Conservation (phyloP, 2,888 invertebrate genomes). For the Clunio marinus region DNA sequence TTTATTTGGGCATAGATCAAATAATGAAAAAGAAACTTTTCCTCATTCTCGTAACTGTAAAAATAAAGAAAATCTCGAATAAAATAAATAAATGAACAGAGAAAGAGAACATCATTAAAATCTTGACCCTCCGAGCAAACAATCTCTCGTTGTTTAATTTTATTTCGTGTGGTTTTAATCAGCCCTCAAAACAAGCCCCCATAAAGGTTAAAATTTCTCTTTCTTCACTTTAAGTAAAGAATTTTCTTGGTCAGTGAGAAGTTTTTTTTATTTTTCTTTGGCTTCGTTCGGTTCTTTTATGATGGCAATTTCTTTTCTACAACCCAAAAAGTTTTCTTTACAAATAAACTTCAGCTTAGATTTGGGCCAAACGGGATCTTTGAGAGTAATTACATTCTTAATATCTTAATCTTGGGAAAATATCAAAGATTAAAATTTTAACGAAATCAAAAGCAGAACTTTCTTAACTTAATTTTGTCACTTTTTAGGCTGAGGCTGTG, state of each 20-base stretch:
- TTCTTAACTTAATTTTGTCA: too few species aligned
- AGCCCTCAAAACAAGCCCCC: background rate
- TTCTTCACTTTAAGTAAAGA: background rate
- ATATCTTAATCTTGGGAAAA: too few species aligned
- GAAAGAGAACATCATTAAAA: constrained; percentile 18
- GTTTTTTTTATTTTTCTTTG: constrained; percentile 7
- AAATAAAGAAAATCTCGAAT: background rate
- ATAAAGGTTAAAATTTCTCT: constrained; percentile 27
- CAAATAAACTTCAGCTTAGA: too few species aligned
- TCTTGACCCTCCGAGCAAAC: background rate
- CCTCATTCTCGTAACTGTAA: background rate
- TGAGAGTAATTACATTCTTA: too few species aligned
- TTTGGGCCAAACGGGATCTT: too few species aligned
- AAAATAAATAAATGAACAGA: background rate
- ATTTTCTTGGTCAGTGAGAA: background rate
- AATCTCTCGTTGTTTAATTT: background rate
- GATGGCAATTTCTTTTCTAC: constrained; percentile 15
- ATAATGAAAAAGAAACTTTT: background rate
- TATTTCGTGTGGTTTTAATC: constrained; percentile 33
- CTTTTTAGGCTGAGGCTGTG: too few species aligned
- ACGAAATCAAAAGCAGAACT: too few species aligned
- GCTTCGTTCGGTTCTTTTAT: background rate
- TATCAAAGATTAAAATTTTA: too few species aligned
- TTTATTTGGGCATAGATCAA: constrained; percentile 25
- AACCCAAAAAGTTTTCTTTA: constrained; percentile 3